Evolutionary conservation across 2,797 vertebrate genomes (phyloP).

Genomic region (Ataeniobius toweri): DNA sequence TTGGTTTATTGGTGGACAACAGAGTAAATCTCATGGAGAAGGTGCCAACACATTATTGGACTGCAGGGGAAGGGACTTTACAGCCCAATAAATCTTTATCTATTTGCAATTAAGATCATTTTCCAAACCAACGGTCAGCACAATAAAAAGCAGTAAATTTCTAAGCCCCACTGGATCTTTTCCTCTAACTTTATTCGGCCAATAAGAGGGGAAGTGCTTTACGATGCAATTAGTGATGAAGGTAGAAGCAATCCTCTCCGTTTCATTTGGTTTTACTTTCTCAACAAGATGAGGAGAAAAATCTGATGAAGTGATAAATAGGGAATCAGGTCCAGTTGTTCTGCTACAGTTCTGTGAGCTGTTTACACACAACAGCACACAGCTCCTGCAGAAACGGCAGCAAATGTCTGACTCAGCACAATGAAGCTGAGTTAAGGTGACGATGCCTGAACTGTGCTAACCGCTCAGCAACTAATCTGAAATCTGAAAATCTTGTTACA

Average conservation of each 20-base stretch:
- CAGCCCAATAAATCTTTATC: constrained; percentile 56
- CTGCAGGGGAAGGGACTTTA: constrained; percentile 13
- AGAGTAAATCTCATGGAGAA: constrained; percentile 7
- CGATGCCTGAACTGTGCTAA: not conserved
- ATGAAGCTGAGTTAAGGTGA: not conserved
- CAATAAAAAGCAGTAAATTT: constrained; percentile 40
- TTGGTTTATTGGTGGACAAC: not conserved
- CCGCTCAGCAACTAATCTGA: not conserved
- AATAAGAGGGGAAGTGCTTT: not conserved
- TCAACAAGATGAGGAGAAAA: constrained; percentile 10
- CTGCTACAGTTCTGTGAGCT: not conserved
- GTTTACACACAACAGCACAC: not conserved
- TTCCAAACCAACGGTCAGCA: constrained; percentile 52
- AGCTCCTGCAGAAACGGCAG: not conserved
- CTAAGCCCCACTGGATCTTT: not conserved
- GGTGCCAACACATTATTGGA: constrained; percentile 2
- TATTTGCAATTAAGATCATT: constrained; percentile 54
- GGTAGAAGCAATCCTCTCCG: not conserved
- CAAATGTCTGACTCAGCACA: not conserved
- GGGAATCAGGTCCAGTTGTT: not conserved
- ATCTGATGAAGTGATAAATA: not conserved
- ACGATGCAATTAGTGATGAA: not conserved
- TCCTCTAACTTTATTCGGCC: not conserved
- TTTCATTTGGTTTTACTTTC: not conserved
- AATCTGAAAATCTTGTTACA: not conserved